Evolutionary conservation across 2,888 invertebrate species (phyloP), one percentile per base, ranked within the genome.

Genomic region (Bhutanitis thaidina): DNA sequence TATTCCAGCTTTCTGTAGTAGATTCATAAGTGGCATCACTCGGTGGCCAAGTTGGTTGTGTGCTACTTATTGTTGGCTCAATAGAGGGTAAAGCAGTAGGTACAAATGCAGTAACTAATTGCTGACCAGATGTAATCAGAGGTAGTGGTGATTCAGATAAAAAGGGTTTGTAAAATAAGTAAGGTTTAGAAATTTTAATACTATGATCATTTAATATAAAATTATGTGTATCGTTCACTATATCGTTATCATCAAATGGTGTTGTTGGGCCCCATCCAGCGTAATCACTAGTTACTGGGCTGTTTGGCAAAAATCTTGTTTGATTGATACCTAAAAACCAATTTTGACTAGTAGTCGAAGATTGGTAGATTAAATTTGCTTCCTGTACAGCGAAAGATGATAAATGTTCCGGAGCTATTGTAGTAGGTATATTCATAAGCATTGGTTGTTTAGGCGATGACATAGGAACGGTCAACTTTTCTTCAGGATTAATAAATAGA

Each of bases 311-410:
- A 20, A 67, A 50, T 55, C 75, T 74, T 8, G 82, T 81, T 52
- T 79, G 68, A 64, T 81, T 83, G 27, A 58, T 57, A 46, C 75
- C 65, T 7, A 67, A 64, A 51, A 79, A 72, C 90, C 90, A 91
- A 52, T 90, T 89, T 49, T 89, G 81, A 57, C 72, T 84, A 3
- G 84, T 75, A 35, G 91, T 91, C 35, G 92, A 93, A 8, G 93
- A 91, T 59, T 93, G 93, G 62, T 92, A 93, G 47, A 93, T 90
- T 49, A 93, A 78, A 69, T 93, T 93, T 1, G 93, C 88, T 69
- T 92, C 91, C 71, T 93, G 92, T 7, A 93, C 74, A 30, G 91
- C 77, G 54, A 80, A 92, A 1, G 91, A 83, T 8, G 88, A 81
- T n/a, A 65, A 55, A 35, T 61, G 46, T 34, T 61, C 62, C n/a